A percentile compares a stretch with the other conserved stretches of the same genome.
phyloP scores from a whole-genome alignment of 2,888 invertebrate genomes.

The Pecten maximus region DNA sequence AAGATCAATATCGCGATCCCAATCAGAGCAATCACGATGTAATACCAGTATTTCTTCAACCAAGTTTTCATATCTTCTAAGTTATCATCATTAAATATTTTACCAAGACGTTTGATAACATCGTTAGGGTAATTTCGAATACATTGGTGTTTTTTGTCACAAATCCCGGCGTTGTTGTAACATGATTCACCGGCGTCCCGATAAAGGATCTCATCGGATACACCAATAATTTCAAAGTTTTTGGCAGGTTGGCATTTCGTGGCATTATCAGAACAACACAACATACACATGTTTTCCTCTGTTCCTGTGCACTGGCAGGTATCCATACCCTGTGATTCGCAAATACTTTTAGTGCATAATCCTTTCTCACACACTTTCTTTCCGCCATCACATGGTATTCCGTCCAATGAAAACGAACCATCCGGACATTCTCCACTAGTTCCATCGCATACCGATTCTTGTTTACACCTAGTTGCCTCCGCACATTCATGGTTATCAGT shows the following conservation, averaged over 20 bases:
- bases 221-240: background rate
- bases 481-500: conserved; percentile 58
- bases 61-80: conserved; percentile 57
- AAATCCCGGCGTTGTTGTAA: conserved; percentile 59
- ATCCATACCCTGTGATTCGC: conserved; percentile 56
- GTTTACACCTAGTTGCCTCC: conserved; percentile 62
- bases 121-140: conserved; percentile 54
- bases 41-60: conserved; percentile 67
- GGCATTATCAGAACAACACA: conserved; percentile 62
- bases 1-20: conserved; percentile 42
- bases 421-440: conserved; percentile 63
- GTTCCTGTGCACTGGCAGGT: conserved; percentile 61
- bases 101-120: conserved; percentile 54
- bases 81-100: conserved; percentile 56
- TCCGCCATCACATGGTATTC: conserved; percentile 62
- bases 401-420: conserved; percentile 52
- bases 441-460: conserved; percentile 64
- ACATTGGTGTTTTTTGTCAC: conserved; percentile 57
- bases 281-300: conserved; percentile 55
- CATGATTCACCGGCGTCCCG: conserved; percentile 62
- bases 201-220: background rate
- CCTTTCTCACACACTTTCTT: conserved; percentile 64
- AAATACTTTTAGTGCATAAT: conserved; percentile 63
- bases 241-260: conserved; percentile 55
- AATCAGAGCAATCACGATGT: conserved; percentile 55